Base-by-base conservation (phyloP, 2,113 vertebrate genomes). In the Myodes glareolus region DNA sequence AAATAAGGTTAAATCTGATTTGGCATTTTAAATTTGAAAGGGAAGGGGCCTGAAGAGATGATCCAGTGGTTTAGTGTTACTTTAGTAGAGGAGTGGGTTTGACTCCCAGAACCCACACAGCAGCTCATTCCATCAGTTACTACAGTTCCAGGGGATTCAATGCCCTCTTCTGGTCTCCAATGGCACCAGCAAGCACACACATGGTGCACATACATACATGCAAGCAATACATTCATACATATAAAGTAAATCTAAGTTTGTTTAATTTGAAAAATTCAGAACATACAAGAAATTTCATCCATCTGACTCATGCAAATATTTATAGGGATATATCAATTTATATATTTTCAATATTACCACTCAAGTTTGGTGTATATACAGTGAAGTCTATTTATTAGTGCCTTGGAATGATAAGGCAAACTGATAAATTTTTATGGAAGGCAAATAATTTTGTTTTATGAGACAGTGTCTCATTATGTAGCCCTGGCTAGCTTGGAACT, bases 241-340 rank as follows among this genome's bases (percentile, higher is more conserved):
- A 85, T 84, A 84, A 61, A 85, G 16, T 31, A 17, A 85, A 85
- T 17, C 27, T 63, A 63, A 61, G 39, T 63, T 85, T 81, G 94
- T 92, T 93, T 80, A 93, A 96, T 95, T 50, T 76, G 91, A 96
- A n/a, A 93, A 29, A 13, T 92, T 50, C 29, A 76, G 58, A 86
- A 65, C 36, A 89, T 1, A 78, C 9, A 75, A 88, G 29, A 88
- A 91, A 96, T 67, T 92, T 95, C 89, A 96, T 50, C 86, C 45
- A 90, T 42, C 12, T 61, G 45, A 86, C 27, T 94, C 85, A 77
- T 45, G 61, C 21, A 90, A n/a, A 93, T 87, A 89, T 27, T 88
- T 97, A 77, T 80, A 94, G 13, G 93, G 16, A 92, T 86, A 84
- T 87, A 93, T 27, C 52, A 95, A 86, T 80, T 47, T 87, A 58